These are phyloP conservation scores for Salvelinus namaycush DNA, from an alignment of 2,113 vertebrate genomes.

Conservation along the genomic window DNA sequence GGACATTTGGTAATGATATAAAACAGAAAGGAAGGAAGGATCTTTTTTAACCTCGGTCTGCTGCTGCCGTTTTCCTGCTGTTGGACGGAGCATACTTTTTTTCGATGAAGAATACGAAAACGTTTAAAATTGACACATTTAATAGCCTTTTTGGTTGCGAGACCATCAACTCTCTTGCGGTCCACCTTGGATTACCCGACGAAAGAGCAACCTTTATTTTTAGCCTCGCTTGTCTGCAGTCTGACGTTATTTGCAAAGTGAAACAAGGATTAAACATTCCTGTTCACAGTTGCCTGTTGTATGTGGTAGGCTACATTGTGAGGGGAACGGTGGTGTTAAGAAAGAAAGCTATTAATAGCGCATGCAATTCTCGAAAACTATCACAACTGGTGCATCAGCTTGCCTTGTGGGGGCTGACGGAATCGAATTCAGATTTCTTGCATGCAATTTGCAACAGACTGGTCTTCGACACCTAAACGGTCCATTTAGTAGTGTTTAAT, in stretches of 20 bases:
- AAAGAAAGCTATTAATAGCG: conserved; percentile 77
- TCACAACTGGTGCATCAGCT: conserved; percentile 74
- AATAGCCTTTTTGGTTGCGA: conserved; percentile 31
- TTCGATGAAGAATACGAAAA: conserved; percentile 31
- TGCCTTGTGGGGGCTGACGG: conserved; percentile 54
- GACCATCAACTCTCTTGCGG: conserved; percentile 18
- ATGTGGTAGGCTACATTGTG: conserved; percentile 60
- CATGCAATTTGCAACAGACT: conserved; percentile 31
- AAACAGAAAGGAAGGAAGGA: conserved; percentile 77
- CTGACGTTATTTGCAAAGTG: conserved; percentile 57
- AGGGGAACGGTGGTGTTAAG: conserved; percentile 70
- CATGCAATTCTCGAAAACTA: conserved; percentile 76
- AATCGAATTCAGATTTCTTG: conserved; percentile 51
- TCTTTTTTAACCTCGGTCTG: conserved; percentile 56
- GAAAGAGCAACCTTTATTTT: conserved; percentile 46
- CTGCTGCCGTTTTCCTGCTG: conserved; percentile 65
- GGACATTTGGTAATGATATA: conserved; percentile 77
- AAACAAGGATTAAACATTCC: conserved; percentile 72
- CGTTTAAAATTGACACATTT: conserved; percentile 36
- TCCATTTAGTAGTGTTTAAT: conserved; percentile 39
- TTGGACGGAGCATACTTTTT: conserved; percentile 61
- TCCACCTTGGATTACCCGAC: conserved; percentile 23
- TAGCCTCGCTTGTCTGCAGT: conserved; percentile 17
- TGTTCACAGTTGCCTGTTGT: conserved; percentile 55
- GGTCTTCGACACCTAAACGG: conserved; percentile 37